These are phyloP conservation scores for Callionymus lyra DNA, from an alignment of 2,113 vertebrate species.

Conservation along the genomic window DNA sequence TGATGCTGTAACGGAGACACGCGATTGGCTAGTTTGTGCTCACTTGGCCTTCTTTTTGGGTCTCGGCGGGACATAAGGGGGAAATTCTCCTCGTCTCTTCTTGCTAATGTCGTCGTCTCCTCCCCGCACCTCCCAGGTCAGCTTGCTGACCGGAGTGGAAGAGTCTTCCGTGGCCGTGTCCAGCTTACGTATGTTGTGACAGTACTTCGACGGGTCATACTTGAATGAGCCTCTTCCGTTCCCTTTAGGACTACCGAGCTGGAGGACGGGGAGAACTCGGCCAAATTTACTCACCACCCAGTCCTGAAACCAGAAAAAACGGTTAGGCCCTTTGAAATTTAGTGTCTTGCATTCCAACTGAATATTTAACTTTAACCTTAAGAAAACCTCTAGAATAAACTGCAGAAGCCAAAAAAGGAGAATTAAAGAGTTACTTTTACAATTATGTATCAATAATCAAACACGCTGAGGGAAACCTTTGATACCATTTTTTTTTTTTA, in stretches of 20 bases:
- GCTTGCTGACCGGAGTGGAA: slow-evolving; percentile 61
- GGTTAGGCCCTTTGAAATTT: slow-evolving; percentile 72
- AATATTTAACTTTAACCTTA: no score
- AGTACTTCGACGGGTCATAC: slow-evolving; percentile 92
- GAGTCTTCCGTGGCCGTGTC: slow-evolving; percentile 17
- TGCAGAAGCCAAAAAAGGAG: no score
- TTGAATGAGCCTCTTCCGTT: slow-evolving; percentile 77
- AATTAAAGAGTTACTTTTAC: no score
- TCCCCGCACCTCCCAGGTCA: slow-evolving; percentile 79
- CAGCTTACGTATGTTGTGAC: slow-evolving; percentile 87
- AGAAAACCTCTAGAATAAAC: no score
- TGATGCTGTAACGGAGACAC: no score
- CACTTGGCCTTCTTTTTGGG: slow-evolving; percentile 27
- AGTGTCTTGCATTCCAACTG: no score
- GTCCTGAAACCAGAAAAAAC: slow-evolving; percentile 63
- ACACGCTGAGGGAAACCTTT: no score
- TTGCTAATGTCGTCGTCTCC: slow-evolving; percentile 68
- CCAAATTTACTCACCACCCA: slow-evolving; percentile 98
- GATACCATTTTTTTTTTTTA: no score
- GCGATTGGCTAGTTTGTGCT: no score
- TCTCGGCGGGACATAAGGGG: slow-evolving; percentile 29
- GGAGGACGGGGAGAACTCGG: slow-evolving; percentile 83
- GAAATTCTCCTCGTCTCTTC: slow-evolving; percentile 76
- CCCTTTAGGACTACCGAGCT: slow-evolving; percentile 66
- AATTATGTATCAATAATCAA: no score